Percentiles rank a stretch among this genome's conserved stretches.
phyloP scores from a whole-genome alignment of 2,113 vertebrate genomes.

The Crotalus helleri region DNA sequence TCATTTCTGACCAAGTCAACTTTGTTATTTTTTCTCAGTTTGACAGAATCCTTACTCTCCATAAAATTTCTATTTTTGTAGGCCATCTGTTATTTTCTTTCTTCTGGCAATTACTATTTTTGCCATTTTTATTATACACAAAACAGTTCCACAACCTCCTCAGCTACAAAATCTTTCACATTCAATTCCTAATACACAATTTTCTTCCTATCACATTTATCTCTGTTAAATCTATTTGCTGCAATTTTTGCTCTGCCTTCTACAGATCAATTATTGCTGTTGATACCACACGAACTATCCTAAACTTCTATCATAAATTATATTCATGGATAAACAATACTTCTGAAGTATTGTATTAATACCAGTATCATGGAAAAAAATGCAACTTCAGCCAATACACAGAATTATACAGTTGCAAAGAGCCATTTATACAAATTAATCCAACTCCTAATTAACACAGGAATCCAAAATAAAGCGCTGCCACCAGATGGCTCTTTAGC shows the following conservation, averaged over 20 bases:
- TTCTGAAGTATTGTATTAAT: background rate
- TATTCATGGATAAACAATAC: background rate
- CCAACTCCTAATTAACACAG: background rate
- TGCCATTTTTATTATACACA: background rate
- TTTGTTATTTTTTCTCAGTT: background rate
- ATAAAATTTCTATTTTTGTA: conserved; percentile 10
- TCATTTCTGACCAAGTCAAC: background rate
- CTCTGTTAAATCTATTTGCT: background rate
- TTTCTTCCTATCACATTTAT: background rate
- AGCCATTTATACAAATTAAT: background rate
- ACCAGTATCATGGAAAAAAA: background rate
- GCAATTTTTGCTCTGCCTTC: background rate
- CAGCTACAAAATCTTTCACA: background rate
- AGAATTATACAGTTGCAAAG: background rate
- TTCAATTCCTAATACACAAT: background rate
- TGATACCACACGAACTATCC: background rate
- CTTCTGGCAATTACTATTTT: conserved; percentile 12
- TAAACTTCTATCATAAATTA: background rate
- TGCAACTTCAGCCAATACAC: background rate
- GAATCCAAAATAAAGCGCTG: background rate
- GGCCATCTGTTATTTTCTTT: conserved; percentile 5
- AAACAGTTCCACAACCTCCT: background rate
- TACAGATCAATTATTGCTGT: background rate
- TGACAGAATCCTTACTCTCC: background rate
- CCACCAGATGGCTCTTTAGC: background rate